A percentile compares a stretch with the other conserved stretches of the same genome.
These are phyloP conservation scores for Eupithecia insigniata DNA, from an alignment of 2,888 invertebrate genomes.

Conservation along the genomic window DNA sequence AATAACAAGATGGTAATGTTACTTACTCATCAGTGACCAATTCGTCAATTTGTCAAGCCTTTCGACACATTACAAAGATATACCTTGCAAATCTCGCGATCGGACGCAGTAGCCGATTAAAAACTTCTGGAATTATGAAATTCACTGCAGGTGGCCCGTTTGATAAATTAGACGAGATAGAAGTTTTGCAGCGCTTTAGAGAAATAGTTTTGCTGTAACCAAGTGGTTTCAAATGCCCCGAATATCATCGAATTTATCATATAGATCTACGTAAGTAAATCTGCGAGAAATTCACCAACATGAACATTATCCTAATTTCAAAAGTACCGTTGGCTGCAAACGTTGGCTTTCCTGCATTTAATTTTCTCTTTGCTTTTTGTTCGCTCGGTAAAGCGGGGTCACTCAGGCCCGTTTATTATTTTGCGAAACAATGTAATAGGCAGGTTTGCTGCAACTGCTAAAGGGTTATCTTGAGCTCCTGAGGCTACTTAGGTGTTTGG, in stretches of 20 bases:
- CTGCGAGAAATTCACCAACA: neutral
- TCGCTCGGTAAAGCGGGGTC: slow-evolving; percentile 43
- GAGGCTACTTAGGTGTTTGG: slow-evolving; percentile 60
- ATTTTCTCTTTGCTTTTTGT: neutral
- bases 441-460: slow-evolving; percentile 77
- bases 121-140: slow-evolving; percentile 4
- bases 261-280: neutral
- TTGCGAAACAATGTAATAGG: slow-evolving; percentile 77
- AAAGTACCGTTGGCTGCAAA: neutral
- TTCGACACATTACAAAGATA: neutral
- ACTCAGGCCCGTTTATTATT: slow-evolving; percentile 73
- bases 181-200: neutral
- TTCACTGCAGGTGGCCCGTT: slow-evolving; percentile 6
- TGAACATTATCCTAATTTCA: neutral
- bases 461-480: slow-evolving; percentile 77
- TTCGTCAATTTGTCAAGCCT: neutral
- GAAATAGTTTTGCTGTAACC: neutral
- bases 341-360: neutral
- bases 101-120: neutral
- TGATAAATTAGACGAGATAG: neutral
- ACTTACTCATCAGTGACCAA: neutral
- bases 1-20: neutral
- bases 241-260: neutral
- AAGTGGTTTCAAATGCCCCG: neutral
- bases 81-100: neutral